Evolutionary conservation across 2,797 vertebrate species (phyloP), one percentile per base, ranked within the genome.

Genomic region (Sebastes variabilis): DNA sequence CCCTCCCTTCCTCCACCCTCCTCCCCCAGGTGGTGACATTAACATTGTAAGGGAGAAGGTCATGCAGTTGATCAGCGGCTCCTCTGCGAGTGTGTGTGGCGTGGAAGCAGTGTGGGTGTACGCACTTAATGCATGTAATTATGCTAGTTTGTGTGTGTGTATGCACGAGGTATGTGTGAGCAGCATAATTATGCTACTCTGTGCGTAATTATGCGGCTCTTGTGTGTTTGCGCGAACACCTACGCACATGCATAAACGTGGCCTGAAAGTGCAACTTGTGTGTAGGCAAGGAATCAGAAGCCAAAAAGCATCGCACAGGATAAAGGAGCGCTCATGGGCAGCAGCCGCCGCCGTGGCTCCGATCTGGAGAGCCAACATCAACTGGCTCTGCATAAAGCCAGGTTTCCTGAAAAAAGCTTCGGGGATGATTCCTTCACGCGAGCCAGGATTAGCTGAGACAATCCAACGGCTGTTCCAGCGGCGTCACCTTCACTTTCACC

Each of bases 41-140:
- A 93, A 90, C 88, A 90, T 91, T 93, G 90, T 92, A 88, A 66
- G 61, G 73, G 92, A 89, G 92, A 94, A 94, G 94, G 93, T 94
- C 93, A 92, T 70, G 72, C 84, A 87, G 87, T 90, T 89, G 87
- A 93, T 93, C 92, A 92, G 89, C 78, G 30, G 71, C 42, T 86
- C 71, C 69, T 84, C 64, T 64, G 81, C 56, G 75, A 76, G 61
- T 36, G 30, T 14, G 34, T n/a, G 42, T 46, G 16, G 16, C 42
- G 68, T 60, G 62, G 75, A 73, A 73, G 62, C n/a, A 72, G 72
- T 78, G 87, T 88, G 88, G 78, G 77, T 86, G 73, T 75, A 18
- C 8, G 42, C 72, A 36, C 66, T 81, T 10, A 34, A 82, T 71
- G 52, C 61, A 65, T 79, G 74, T 71, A 83, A 89, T 90, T 88